Evolutionary conservation across 2,888 invertebrate genomes (phyloP), one percentile per base, ranked within the genome.

Genomic region (Gastracanthus pulcherrimus): DNA sequence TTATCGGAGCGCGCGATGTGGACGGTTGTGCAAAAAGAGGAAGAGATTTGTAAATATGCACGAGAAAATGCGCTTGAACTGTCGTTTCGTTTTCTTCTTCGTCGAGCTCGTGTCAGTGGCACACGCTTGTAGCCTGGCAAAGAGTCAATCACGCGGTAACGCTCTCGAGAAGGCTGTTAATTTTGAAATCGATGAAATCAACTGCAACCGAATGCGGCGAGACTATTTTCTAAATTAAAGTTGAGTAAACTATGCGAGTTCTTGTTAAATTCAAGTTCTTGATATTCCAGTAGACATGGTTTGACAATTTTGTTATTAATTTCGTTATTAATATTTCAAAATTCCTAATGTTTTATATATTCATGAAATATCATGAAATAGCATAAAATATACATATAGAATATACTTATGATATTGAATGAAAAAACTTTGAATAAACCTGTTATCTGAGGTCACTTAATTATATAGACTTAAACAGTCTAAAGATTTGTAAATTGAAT

Each of bases 11-110:
- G 67, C 41, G 45, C 1, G 26, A 3, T 26, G 29, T 29, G 60
- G 16, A 26, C 26, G 4, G 67, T 76, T 76, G 76, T 51, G 71
- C 45, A 79, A 79, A 66, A 51, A 38, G 31, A 79, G 71, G 79
- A 71, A 72, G 67, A 76, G 74, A 23, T 64, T 74, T 74, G 34
- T 64, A 34, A 74, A 74, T 62, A 45, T 48, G 41, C 67, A n/a
- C 62, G 19, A 62, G 34, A 41, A 74, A 34, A 58, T 70, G 41
- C 41, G 58, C 69, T 74, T 76, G 23, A 48, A 72, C 31, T 76
- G 64, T 62, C 41, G n/a, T 82, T 71, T 64, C 45, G 36, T 45
- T 62, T 67, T 36, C 62, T 38, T 76, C 34, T 60, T 67, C 13
- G 19, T 3, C 16, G 31, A 3, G 26, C 51, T 80, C 41, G 58